phyloP scores from a whole-genome alignment of 2,888 invertebrate genomes.

The Clitarchus hookeri region DNA sequence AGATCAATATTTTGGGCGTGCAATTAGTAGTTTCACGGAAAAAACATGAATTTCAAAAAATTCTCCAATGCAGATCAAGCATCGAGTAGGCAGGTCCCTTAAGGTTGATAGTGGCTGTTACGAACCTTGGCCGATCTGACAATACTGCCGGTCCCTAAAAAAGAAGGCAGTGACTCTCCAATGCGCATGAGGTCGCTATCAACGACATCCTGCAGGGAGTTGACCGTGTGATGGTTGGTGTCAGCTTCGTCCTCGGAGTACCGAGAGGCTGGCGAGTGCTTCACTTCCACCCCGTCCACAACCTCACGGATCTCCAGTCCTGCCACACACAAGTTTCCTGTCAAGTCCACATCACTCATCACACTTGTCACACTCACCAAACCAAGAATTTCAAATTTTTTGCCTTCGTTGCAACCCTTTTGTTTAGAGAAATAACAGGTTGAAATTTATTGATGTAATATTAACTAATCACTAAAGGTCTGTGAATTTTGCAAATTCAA shows the following conservation, averaged over 20 bases:
- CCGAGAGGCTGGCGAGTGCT: background rate
- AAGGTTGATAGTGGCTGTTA: background rate
- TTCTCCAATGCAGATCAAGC: no score
- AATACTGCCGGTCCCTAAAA: background rate
- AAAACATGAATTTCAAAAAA: no score
- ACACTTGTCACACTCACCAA: no score
- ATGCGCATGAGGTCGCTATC: conserved; percentile 58
- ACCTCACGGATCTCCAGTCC: conserved; percentile 67
- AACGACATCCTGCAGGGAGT: conserved; percentile 54
- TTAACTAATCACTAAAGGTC: no score
- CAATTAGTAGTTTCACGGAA: no score
- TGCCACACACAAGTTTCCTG: conserved; percentile 46
- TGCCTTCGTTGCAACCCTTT: no score
- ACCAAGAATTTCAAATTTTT: no score
- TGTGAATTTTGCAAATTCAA: no score
- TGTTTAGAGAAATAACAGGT: no score
- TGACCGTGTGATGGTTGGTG: background rate
- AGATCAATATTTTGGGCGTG: no score
- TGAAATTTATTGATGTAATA: no score
- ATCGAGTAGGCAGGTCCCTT: no score
- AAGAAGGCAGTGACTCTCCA: conserved; percentile 55
- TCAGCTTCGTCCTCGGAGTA: conserved; percentile 16
- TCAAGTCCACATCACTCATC: background rate
- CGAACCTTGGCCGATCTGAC: background rate
- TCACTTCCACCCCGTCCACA: conserved; percentile 59